Base-by-base conservation (phyloP, 2,888 invertebrate genomes). In the Therioaphis trifolii region DNA sequence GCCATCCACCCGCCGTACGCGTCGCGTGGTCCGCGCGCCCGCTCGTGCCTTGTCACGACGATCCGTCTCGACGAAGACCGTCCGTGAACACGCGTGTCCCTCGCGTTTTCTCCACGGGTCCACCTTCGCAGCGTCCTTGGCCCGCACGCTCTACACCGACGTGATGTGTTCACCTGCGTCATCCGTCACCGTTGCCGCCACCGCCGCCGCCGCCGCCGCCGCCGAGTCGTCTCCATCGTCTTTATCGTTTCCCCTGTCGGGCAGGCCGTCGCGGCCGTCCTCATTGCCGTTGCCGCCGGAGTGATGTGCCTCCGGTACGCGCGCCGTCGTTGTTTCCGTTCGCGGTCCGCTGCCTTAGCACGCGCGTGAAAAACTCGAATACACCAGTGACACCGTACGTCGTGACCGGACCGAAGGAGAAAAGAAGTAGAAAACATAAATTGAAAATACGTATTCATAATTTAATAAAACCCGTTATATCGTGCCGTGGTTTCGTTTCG, bases 201-300 rank as follows among this genome's bases (percentile, higher is more conserved):
- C 1, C 75, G 52, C 9, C n/a, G n/a, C n/a, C n/a, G n/a, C n/a
- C n/a, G n/a, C n/a, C n/a, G n/a, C n/a, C 49, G 24, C 46, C 55
- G 21, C 24, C 49, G 63, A 4, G 9, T 18, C 21, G 74, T 71
- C 46, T 7, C 27, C 52, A 1, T 49, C 15, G 72, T 24, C 49
- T 29, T 52, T 9, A 9, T 35, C 14, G 24, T n/a, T 5, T n/a
- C n/a, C n/a, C 40, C 14, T n/a, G 68, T n/a, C 49, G 77, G 40
- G 15, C 9, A 66, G 9, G 2, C 69, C 15, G 61, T 61, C 14
- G n/a, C 61, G 72, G 69, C 80, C 80, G 72, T 35, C 35, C 4
- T 35, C 35, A 35, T 35, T 35, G 35, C n/a, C 35, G 35, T 35
- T 35, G 35, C 18, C 58, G 18, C 12, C 49, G 66, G 14, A 35